A percentile compares a stretch with the other conserved stretches of the same genome.
Evolutionary conservation across 2,797 vertebrate genomes (phyloP).

Genomic region (Numenius phaeopus): DNA sequence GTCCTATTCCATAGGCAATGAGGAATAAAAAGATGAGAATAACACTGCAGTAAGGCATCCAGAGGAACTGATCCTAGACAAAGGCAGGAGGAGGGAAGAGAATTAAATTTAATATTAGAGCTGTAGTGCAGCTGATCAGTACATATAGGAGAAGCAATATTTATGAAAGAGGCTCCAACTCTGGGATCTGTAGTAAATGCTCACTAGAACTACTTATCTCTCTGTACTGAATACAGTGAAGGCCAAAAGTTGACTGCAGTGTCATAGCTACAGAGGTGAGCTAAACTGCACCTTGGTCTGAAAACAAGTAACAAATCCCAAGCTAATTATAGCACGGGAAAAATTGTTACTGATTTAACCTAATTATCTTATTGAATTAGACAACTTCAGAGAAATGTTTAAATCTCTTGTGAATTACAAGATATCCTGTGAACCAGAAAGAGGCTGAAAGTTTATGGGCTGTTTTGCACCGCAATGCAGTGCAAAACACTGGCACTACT

Average conservation of each 20-base stretch:
- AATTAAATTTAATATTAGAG: neutral
- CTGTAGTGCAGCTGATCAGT: neutral
- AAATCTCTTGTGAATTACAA: neutral
- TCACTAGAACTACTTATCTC: neutral
- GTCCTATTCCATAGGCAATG: constrained; percentile 91
- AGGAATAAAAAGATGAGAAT: constrained; percentile 90
- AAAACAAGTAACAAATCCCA: neutral
- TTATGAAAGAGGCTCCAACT: neutral
- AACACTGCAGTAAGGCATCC: constrained; percentile 89
- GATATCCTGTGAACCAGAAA: neutral
- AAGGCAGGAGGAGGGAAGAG: neutral
- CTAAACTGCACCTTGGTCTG: neutral
- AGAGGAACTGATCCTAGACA: constrained; percentile 57
- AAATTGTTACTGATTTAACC: neutral
- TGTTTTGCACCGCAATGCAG: neutral
- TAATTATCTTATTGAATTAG: neutral
- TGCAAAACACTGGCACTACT: neutral
- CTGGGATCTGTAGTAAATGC: neutral
- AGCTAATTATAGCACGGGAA: neutral
- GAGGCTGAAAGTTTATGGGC: neutral
- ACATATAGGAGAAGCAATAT: neutral
- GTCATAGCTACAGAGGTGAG: neutral
- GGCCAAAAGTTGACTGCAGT: neutral
- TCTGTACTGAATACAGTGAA: neutral
- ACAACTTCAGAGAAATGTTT: neutral